Evolutionary conservation across 1,140 invertebrate genomes (phyloP).

Genomic region (Platyscapa corneri): DNA sequence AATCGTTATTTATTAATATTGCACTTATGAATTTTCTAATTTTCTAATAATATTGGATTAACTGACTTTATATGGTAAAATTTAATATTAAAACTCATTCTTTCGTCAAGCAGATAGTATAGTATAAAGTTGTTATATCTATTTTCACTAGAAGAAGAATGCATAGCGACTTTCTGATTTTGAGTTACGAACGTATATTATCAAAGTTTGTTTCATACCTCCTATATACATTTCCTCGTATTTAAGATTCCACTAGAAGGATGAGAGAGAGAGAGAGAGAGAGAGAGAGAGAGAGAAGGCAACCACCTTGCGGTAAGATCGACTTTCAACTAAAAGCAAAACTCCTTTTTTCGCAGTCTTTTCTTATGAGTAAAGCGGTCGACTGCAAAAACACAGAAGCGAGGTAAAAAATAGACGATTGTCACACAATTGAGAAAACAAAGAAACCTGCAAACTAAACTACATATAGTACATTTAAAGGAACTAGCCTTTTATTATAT

Average conservation of each 20-base stretch:
- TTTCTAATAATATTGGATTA: background rate
- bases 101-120: background rate
- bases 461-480: background rate
- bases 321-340: conserved; percentile 53
- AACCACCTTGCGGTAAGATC: conserved; percentile 30
- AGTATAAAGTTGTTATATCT: conserved; percentile 30
- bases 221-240: conserved; percentile 7
- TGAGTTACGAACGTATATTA: conserved; percentile 47
- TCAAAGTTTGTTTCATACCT: conserved; percentile 39
- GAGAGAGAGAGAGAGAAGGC: conserved; percentile 11
- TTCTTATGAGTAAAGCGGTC: conserved; percentile 37
- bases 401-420: conserved; percentile 18
- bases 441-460: background rate
- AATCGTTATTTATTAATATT: background rate
- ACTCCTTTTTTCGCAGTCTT: conserved; percentile 40
- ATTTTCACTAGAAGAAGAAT: conserved; percentile 17
- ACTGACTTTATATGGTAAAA: background rate
- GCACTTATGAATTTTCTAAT: background rate
- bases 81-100: conserved; percentile 33
- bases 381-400: conserved; percentile 9
- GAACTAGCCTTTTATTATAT: too few relatives aligned
- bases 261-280: conserved; percentile 10
- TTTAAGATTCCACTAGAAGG: background rate
- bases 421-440: conserved; percentile 3
- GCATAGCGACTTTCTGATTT: conserved; percentile 41